A percentile compares a stretch with the other conserved stretches of the same genome.
phyloP scores from a whole-genome alignment of 1,140 invertebrate species.

The Ostrea denselamellosa region DNA sequence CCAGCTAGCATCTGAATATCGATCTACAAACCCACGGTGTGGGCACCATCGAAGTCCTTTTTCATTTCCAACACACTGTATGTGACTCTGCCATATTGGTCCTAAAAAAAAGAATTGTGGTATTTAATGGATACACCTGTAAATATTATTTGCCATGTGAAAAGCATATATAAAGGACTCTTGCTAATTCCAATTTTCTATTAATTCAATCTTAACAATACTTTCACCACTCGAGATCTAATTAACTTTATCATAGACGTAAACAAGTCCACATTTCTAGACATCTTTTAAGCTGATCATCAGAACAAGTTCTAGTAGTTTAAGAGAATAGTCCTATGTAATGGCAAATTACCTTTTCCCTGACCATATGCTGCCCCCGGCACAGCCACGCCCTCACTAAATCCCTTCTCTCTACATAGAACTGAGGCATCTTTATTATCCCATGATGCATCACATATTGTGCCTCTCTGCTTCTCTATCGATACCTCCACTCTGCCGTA shows the following conservation, averaged over 20 bases:
- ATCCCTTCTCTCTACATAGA: conserved; percentile 67
- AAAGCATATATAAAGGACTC: no score
- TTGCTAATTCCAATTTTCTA: no score
- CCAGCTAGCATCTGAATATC: conserved; percentile 48
- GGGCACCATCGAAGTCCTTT: conserved; percentile 61
- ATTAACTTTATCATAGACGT: neutral
- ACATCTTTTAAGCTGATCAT: neutral
- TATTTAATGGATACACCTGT: neutral
- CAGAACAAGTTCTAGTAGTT: neutral
- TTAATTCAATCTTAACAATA: neutral
- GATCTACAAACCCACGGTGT: conserved; percentile 66
- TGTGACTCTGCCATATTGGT: conserved; percentile 65
- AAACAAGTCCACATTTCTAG: neutral
- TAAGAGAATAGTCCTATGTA: neutral
- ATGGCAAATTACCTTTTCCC: conserved; percentile 47
- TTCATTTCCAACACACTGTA: conserved; percentile 64
- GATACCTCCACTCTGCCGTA: conserved; percentile 88
- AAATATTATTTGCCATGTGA: neutral
- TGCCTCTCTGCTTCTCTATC: conserved; percentile 75
- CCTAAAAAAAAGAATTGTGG: conserved; percentile 40
- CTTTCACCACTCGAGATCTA: conserved; percentile 23
- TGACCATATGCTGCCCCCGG: conserved; percentile 60
- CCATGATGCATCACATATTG: conserved; percentile 71
- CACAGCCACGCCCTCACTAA: conserved; percentile 67
- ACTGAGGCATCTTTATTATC: conserved; percentile 67